phyloP scores from a whole-genome alignment of 2,113 vertebrate species.

The Nerophis lumbriciformis region DNA sequence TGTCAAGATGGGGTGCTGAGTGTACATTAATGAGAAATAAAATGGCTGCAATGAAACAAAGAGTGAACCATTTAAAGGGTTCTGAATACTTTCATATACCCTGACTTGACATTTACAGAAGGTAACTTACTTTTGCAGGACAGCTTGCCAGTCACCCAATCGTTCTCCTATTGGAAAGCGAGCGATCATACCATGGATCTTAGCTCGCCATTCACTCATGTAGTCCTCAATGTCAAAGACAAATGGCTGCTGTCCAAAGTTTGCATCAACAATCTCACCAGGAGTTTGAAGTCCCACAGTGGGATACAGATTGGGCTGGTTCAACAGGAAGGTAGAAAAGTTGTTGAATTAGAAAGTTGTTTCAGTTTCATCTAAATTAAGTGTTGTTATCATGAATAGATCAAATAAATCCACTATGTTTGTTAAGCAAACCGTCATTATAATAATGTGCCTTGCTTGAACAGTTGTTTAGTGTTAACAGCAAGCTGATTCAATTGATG shows the following conservation, averaged over 20 bases:
- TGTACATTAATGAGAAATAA: too few species aligned
- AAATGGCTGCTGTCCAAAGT: conserved; percentile 97
- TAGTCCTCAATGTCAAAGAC: conserved; percentile 99
- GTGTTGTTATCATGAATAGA: too few species aligned
- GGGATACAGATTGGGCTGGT: conserved; percentile 94
- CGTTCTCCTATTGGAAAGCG: conserved; percentile 92
- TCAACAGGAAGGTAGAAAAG: conserved; percentile 7
- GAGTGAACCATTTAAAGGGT: neutral
- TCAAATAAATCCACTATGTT: too few species aligned
- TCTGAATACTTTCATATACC: too few species aligned
- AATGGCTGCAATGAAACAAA: neutral
- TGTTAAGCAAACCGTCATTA: too few species aligned
- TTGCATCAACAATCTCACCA: conserved; percentile 96
- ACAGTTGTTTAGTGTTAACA: too few species aligned
- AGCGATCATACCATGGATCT: conserved; percentile 94
- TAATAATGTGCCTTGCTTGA: too few species aligned
- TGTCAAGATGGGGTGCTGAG: too few species aligned
- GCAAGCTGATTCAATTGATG: too few species aligned
- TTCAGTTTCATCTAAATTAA: neutral
- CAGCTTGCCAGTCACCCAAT: conserved; percentile 94
- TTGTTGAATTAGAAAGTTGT: neutral
- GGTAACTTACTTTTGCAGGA: conserved; percentile 90
- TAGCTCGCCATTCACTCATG: conserved; percentile 95
- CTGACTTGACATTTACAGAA: neutral
- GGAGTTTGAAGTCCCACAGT: conserved; percentile 98